Base-by-base conservation (phyloP, 2,797 vertebrate genomes). In the Sebastes trivittatus region DNA sequence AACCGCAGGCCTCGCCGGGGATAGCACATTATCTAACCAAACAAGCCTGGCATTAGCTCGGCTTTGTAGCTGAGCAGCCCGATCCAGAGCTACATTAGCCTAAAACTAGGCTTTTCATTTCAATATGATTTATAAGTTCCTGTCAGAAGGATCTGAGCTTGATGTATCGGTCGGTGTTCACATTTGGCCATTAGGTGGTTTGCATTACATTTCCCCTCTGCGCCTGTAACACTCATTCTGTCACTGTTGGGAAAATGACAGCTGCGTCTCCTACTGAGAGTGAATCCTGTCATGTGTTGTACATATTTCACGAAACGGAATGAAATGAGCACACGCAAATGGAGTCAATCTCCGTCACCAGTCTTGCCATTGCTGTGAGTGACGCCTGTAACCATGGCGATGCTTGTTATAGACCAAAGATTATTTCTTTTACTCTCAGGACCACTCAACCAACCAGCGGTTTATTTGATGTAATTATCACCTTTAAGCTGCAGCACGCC, bases 11-110 rank as follows among this genome's bases (percentile, higher is more conserved):
- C 9, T 25, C 30, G 30, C 60, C 20, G 27, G 29, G 34, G 65
- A 75, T 10, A 25, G 7, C 68, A 60, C 63, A 76, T 73, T n/a
- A 75, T 75, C 52, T 49, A 34, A 61, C 54, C 54, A 66, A 70
- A 73, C 36, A 42, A 56, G 58, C 14, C 25, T 25, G 22, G 23
- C 29, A 56, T 75, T 64, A 54, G 72, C 27, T 36, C 7, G 11
- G 11, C n/a, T 78, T 20, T 62, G 14, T 46, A 6, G 32, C 27
- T 49, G 22, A 63, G 16, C 65, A 66, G 20, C 18, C 52, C 30
- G n/a, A 27, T 62, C 29, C 66, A 78, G 22, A 55, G 49, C 22
- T 64, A 4, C 1, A 64, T 76, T 54, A 59, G 16, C 66, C 25
- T 58, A 23, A 77, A 75, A 68, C 13, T 56, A 49, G 23, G 3